Evolutionary conservation across 2,888 invertebrate genomes (phyloP), one percentile per base, ranked within the genome.

Genomic region (Apomyelois bistriatella): DNA sequence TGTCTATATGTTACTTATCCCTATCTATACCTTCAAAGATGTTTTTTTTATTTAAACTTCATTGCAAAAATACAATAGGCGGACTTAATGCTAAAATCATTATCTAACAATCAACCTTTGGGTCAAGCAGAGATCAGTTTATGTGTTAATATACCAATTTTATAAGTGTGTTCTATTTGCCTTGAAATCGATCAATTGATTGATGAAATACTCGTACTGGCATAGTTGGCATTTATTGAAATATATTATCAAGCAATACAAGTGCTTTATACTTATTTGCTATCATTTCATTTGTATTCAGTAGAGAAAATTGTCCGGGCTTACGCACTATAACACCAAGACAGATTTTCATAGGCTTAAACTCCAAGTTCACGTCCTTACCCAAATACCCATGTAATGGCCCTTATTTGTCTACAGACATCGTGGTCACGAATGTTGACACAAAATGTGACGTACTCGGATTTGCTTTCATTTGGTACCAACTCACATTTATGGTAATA

Each of bases 301-400:
- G 48, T 38, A 40, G 46, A 28, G 16, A 36, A 36, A 35, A 46
- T 28, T 53, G 32, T 50, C 49, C 35, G 51, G 32, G 36, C 22
- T 46, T 50, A 35, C 48, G 47, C 49, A 54, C 55, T 48, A 54
- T 50, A 53, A 56, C 51, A 55, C 52, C 59, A 57, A 49, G 53
- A 28, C 53, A 54, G 55, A 55, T 59, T 56, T 54, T 15, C 46
- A 36, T 22, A 42, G 53, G 59, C 55, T 54, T 54, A 54, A 28
- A 54, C 42, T 42, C n/a, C 53, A 48, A 51, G 13, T 53, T 49
- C 42, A 46, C 43, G 13, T 46, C 30, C 15, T 46, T n/a, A n/a
- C 5, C 2, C 22, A 22, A 22, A 22, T 32, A 16, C 46, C 46
- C 32, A 10, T 46, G 10, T 46, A 46, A 32, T 46, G 46, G 30